phyloP scores from a whole-genome alignment of 2,797 vertebrate species.

The Notamacropus eugenii region DNA sequence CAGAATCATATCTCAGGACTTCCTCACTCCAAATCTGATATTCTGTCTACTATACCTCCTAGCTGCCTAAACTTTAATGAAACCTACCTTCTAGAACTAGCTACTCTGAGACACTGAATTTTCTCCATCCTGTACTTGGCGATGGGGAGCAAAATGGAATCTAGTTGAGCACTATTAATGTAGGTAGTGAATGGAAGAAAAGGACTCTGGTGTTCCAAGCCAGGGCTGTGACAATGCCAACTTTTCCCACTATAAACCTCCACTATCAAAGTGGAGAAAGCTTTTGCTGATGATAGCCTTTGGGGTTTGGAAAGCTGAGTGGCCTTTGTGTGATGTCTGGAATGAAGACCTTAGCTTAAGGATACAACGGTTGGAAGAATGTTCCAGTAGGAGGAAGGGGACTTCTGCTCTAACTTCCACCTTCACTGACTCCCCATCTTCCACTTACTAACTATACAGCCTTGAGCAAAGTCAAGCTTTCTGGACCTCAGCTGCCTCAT shows the following conservation, averaged over 20 bases:
- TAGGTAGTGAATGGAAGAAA: not conserved
- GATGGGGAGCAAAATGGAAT: not conserved
- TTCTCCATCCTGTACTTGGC: not conserved
- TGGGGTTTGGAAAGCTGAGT: not conserved
- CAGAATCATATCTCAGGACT: not conserved
- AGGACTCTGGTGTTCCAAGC: not conserved
- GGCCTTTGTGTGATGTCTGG: not conserved
- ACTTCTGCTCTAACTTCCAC: accelerated
- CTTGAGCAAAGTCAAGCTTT: not conserved
- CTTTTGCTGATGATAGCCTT: not conserved
- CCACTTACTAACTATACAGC: not conserved
- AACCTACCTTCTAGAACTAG: not conserved
- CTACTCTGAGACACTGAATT: not conserved
- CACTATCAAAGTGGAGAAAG: not conserved
- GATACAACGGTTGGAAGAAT: not conserved
- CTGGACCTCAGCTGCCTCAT: not conserved
- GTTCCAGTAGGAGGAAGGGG: not conserved
- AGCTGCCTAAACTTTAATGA: not conserved
- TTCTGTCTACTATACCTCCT: not conserved
- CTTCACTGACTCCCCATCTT: not conserved
- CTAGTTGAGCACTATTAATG: not conserved
- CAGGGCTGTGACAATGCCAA: not conserved
- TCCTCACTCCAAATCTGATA: not conserved
- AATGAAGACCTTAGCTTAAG: not conserved
- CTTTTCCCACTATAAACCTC: not conserved